Conservation (phyloP, 2,797 vertebrate species). For the Clarias platycephalus region DNA sequence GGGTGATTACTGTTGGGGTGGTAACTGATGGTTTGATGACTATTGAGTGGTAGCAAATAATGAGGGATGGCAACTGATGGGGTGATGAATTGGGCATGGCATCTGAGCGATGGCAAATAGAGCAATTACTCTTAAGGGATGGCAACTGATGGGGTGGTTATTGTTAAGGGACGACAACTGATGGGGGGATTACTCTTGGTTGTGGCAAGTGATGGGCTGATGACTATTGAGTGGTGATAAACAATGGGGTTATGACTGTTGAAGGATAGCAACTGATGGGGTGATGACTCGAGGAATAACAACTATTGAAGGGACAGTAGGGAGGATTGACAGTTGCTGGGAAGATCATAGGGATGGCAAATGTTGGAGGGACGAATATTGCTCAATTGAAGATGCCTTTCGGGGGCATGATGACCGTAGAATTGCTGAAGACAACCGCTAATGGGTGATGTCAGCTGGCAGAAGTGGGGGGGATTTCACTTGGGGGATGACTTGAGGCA, state of each 20-base stretch:
- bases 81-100: neutral
- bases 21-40: too few species aligned
- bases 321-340: neutral
- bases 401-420: too few species aligned
- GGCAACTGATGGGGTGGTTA: too few species aligned
- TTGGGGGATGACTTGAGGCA: too few species aligned
- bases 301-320: neutral
- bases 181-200: too few species aligned
- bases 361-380: neutral
- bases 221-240: neutral
- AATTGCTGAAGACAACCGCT: too few species aligned
- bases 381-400: too few species aligned
- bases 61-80: neutral
- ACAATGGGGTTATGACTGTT: neutral
- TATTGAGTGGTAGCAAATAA: too few species aligned
- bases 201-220: neutral
- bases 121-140: neutral
- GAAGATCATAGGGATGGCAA: too few species aligned
- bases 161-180: neutral
- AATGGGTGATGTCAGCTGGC: too few species aligned
- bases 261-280: neutral
- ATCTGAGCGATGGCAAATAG: neutral
- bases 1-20: neutral
- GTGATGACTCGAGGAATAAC: neutral
- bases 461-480: too few species aligned